These are phyloP conservation scores for Atta texana DNA, from an alignment of 1,140 invertebrate species.

Conservation along the genomic window DNA sequence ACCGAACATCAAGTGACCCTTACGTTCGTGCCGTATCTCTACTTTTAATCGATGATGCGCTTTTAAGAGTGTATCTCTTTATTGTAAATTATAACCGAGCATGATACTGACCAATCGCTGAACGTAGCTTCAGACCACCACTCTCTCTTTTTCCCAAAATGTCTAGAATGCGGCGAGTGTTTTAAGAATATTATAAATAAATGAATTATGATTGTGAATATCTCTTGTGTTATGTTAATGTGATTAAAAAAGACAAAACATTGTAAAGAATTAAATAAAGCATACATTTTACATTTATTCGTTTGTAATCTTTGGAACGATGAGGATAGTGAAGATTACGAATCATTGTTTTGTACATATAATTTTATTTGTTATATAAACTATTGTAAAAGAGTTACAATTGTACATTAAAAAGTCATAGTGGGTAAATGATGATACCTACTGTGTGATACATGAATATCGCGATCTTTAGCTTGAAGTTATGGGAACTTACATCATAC, in stretches of 20 bases:
- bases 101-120: constrained; percentile 85
- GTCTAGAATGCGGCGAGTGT: constrained; percentile 83
- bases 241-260: constrained; percentile 84
- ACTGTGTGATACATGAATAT: constrained; percentile 66
- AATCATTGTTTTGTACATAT: constrained; percentile 45
- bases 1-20: constrained; percentile 78
- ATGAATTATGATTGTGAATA: constrained; percentile 85
- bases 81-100: constrained; percentile 72
- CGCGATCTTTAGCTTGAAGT: constrained; percentile 54
- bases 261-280: constrained; percentile 86
- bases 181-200: constrained; percentile 84
- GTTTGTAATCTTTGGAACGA: not conserved
- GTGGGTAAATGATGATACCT: constrained; percentile 66
- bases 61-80: constrained; percentile 49
- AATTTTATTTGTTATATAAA: constrained; percentile 78
- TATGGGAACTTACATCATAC: constrained; percentile 40
- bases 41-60: constrained; percentile 52
- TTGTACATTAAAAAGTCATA: constrained; percentile 77
- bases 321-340: not conserved
- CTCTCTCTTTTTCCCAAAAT: constrained; percentile 83
- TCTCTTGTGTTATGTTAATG: constrained; percentile 86
- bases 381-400: constrained; percentile 78
- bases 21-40: constrained; percentile 71
- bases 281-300: constrained; percentile 86
- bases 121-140: constrained; percentile 84